These are phyloP conservation scores for Amphimallon solstitiale DNA, from an alignment of 2,888 invertebrate genomes.

Conservation along the genomic window DNA sequence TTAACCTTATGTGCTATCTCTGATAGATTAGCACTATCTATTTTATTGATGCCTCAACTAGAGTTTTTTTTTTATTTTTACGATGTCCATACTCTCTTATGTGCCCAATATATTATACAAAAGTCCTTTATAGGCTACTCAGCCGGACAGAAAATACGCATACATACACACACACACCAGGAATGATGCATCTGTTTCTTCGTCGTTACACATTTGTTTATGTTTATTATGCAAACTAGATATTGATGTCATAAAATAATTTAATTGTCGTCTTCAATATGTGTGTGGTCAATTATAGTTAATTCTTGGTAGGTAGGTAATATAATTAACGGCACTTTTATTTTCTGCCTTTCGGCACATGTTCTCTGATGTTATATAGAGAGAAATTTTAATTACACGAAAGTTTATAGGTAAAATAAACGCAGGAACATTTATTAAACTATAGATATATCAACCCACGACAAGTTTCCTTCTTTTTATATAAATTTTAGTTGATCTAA, in stretches of 20 bases:
- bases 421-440: neutral
- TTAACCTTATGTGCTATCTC: neutral
- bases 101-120: neutral
- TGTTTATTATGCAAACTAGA: conserved; percentile 30
- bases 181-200: conserved; percentile 10
- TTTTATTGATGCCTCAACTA: conserved; percentile 2
- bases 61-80: conserved; percentile 14
- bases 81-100: neutral
- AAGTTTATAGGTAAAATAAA: conserved; percentile 21
- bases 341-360: conserved; percentile 26
- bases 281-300: conserved; percentile 31
- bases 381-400: conserved; percentile 19
- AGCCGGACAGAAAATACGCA: too few relatives aligned
- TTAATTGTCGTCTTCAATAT: conserved; percentile 25
- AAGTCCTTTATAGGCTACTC: too few relatives aligned
- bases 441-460: too few relatives aligned
- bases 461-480: too few relatives aligned
- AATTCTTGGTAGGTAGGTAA: conserved; percentile 22
- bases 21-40: conserved; percentile 13
- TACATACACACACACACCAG: neutral
- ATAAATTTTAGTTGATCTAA: too few relatives aligned
- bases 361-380: conserved; percentile 19
- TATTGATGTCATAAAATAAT: conserved; percentile 27
- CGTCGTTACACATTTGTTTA: conserved; percentile 8
- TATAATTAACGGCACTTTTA: conserved; percentile 30